Conservation (phyloP, 1,140 invertebrate genomes). For the Anthonomus grandis region DNA sequence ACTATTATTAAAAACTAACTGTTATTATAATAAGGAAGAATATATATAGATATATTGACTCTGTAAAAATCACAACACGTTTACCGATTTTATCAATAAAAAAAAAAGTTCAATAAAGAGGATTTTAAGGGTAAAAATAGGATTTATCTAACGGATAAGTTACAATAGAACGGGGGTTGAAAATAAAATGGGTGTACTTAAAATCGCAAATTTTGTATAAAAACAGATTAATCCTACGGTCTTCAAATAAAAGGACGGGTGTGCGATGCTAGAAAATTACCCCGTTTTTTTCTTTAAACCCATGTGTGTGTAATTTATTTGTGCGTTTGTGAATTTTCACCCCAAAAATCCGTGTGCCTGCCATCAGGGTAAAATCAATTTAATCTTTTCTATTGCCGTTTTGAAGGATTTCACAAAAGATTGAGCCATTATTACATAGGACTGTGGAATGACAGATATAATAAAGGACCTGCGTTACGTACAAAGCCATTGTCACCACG, state of each 20-base stretch:
- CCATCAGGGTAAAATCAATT: constrained; percentile 33
- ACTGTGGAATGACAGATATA: constrained; percentile 31
- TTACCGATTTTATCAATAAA: background rate
- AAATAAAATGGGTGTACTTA: background rate
- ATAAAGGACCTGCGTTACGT: constrained; percentile 30
- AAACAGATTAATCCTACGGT: constrained; percentile 16
- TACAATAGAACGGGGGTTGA: background rate
- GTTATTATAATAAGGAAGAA: too few relatives aligned
- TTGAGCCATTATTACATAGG: constrained; percentile 27
- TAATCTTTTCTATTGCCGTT: constrained; percentile 36
- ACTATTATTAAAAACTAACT: too few relatives aligned
- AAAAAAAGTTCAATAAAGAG: background rate
- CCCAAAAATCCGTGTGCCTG: constrained; percentile 26
- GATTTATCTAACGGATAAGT: background rate
- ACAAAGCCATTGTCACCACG: constrained; percentile 32
- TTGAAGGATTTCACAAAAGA: constrained; percentile 34
- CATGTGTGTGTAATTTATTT: constrained; percentile 34
- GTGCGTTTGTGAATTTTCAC: constrained; percentile 37
- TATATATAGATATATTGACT: background rate
- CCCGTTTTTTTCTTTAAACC: constrained; percentile 29
- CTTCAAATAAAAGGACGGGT: constrained; percentile 11
- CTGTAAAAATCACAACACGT: background rate
- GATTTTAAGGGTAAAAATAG: background rate
- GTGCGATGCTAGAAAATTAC: constrained; percentile 19
- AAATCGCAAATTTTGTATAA: constrained; percentile 17